Conservation (phyloP, 2,888 invertebrate species). For the Aphidoletes aphidimyza region DNA sequence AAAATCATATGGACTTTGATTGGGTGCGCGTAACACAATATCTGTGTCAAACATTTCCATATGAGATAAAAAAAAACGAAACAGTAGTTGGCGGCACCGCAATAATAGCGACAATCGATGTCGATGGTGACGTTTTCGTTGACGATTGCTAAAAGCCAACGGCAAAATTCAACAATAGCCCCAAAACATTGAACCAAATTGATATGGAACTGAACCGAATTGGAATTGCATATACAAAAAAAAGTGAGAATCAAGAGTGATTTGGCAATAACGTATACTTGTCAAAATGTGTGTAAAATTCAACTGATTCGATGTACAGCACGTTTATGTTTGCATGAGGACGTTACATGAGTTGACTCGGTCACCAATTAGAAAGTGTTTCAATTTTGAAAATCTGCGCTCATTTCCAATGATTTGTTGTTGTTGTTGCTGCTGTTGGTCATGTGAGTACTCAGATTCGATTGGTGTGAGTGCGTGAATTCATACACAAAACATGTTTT, state of each 20-base stretch:
- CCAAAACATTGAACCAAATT: neutral
- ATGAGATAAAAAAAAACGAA: constrained; percentile 34
- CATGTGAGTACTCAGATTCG: too few species aligned
- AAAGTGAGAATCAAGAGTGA: neutral
- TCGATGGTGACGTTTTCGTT: too few species aligned
- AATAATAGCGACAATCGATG: neutral
- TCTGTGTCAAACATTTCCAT: constrained; percentile 37
- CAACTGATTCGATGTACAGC: neutral
- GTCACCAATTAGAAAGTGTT: constrained; percentile 46
- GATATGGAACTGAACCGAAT: neutral
- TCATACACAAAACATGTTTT: constrained; percentile 25
- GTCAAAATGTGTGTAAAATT: neutral
- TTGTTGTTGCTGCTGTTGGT: too few species aligned
- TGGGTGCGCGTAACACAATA: constrained; percentile 14
- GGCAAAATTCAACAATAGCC: neutral
- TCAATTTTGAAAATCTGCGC: neutral
- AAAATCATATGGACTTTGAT: neutral
- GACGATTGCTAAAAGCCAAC: neutral
- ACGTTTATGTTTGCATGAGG: neutral
- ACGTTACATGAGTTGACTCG: neutral
- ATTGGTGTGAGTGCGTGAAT: neutral
- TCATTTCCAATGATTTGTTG: too few species aligned
- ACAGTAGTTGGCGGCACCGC: too few species aligned
- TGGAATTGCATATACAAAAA: neutral
- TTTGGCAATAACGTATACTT: constrained; percentile 18